phyloP scores from a whole-genome alignment of 1,140 invertebrate species.

The Acarapis woodi region DNA sequence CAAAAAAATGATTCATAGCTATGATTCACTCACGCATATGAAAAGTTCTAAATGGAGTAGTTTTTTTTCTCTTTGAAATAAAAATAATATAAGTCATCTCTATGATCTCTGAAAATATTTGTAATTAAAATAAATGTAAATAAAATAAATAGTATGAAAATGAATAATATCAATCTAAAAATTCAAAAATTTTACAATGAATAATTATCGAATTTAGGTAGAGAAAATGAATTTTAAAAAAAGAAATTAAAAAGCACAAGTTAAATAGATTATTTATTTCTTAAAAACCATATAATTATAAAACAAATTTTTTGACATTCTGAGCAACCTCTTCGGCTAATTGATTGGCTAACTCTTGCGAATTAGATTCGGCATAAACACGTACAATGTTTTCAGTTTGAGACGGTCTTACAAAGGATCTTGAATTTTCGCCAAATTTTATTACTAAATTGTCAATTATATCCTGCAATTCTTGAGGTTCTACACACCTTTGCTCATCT shows the following conservation, averaged over 20 bases:
- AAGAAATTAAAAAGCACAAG: not conserved
- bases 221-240: not conserved
- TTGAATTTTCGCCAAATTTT: constrained; percentile 19
- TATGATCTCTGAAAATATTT: no score
- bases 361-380: constrained; percentile 77
- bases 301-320: constrained; percentile 1
- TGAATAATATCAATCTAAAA: no score
- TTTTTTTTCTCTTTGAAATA: no score
- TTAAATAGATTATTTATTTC: not conserved
- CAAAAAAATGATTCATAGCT: no score
- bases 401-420: constrained; percentile 35
- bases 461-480: constrained; percentile 48
- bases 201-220: not conserved
- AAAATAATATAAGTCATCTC: no score
- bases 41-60: no score
- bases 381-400: constrained; percentile 90
- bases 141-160: no score
- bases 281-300: not conserved
- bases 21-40: no score
- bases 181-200: not conserved
- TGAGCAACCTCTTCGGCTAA: constrained; percentile 35
- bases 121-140: not conserved
- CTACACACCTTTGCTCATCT: constrained; percentile 44
- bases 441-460: constrained; percentile 40
- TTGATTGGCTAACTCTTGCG: constrained; percentile 32